Base-by-base conservation (phyloP, 1,140 invertebrate genomes). In the Cydia fagiglandana region DNA sequence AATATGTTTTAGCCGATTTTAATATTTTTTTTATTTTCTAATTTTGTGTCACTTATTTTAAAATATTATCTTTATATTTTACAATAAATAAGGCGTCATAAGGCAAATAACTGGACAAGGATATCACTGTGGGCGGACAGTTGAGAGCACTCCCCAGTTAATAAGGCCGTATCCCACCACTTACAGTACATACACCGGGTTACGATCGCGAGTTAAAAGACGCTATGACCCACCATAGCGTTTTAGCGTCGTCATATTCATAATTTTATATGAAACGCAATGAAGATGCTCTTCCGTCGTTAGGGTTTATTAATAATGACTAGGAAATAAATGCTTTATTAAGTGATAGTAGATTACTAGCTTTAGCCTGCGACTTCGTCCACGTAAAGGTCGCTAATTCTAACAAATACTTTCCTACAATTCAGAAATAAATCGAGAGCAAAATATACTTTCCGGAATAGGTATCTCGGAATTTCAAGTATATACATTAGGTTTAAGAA, bases 231-330 rank as follows among this genome's bases (percentile, higher is more conserved):
- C 17, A 10, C 20, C 56, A 53, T 53, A n/a, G 50, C 15, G 15
- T 53, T 61, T 61, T 61, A 61, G 56, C 56, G 20, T 10, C 56
- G 56, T n/a, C 20, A 61, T 61, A 61, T 61, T 61, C 56, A 61
- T 61, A 61, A 61, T 61, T 61, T 61, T 61, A 61, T 61, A 61
- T 61, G 56, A 61, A 61, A 61, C 9, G 56, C 56, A 61, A 61
- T 61, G 20, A 61, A 61, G 24, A 61, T 61, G 56, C 56, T 61
- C 56, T 61, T 61, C 17, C 24, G 20, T 10, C 20, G 10, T 61
- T 61, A 61, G 7, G 5, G 50, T 53, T 53, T 61, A 61, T 20
- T 61, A 61, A 24, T 61, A 61, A 61, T 61, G 17, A 24, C 56
- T 61, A 10, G n/a, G 56, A 61, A 24, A 24, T 61, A 24, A 61